Evolutionary conservation across 2,888 invertebrate species (phyloP), one percentile per base, ranked within the genome.

Genomic region (Horisme vitalbata): DNA sequence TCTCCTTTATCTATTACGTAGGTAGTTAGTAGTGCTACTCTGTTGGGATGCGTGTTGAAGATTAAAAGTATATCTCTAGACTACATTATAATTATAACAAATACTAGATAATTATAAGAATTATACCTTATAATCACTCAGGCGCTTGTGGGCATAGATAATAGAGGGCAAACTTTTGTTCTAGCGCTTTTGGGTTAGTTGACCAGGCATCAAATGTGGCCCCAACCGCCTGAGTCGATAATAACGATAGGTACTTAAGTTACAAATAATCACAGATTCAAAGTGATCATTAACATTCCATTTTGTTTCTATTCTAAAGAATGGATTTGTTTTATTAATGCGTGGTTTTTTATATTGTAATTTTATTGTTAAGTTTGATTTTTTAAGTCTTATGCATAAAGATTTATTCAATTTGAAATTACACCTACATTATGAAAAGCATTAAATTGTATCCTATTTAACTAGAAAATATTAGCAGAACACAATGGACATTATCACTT

Each of bases 231-330:
- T n/a, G n/a, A n/a, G n/a, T n/a, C n/a, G n/a, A n/a, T n/a, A n/a
- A 56, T 55, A 48, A 57, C 57, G 11, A 3, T 9, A 11, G 18
- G 18, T 45, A 28, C 35, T 61, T 57, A n/a, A 75, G 63, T 77
- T 76, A 76, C 72, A 66, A 69, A 73, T 71, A 66, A 65, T 76
- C 74, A 74, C 71, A 68, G 65, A 36, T 41, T 44, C 14, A 12
- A 44, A 37, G 50, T 51, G 48, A 56, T 35, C 43, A 41, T 23
- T 36, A 27, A 52, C 59, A 59, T 59, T 59, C 59, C 59, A 56
- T 46, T 46, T 48, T 49, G 32, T 52, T 51, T 33, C 26, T 41
- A 8, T 21, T 20, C 11, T 10, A 33, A 18, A 18, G 1, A 4
- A 18, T 49, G 21, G 27, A 14, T 46, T 37, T 45, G 14, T 20